Evolutionary conservation across 2,797 vertebrate genomes (phyloP), one percentile per base, ranked within the genome.

Genomic region (Acanthornis magna): DNA sequence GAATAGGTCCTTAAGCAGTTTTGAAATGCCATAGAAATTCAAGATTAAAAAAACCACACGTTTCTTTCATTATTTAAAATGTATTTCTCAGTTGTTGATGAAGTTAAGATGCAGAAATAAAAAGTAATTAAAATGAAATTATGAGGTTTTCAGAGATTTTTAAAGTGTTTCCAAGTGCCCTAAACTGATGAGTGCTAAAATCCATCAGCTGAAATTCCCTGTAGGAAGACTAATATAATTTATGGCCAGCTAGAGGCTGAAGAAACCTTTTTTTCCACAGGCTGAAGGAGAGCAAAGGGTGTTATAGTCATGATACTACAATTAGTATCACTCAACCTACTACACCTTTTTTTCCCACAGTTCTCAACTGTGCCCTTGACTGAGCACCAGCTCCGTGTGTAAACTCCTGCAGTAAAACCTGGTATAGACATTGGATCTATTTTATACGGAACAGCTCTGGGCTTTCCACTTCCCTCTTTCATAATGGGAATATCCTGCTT

Each of bases 1-100:
- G n/a, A 95, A 83, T 11, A 96, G 20, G 42, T 75, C 70, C 89
- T 95, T 54, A 91, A 68, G 51, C 32, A 74, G 43, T 73, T 92
- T 88, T 85, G 17, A 93, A 94, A 81, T 48, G 30, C 45, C 34
- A 88, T 0, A 84, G n/a, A 89, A 92, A 71, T 58, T 48, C 7
- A 85, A 85, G 36, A 72, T 27, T 27, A 90, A 85, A 40, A 70
- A 70, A 94, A 32, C 0, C 34, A 60, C 5, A 16, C 25, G n/a
- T 48, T 65, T 86, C 22, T 66, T 81, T 67, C 54, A 77, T 58
- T 4, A 67, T 78, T 81, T 63, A 17, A 91, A 78, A 83, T 16
- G 5, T n/a, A 68, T 70, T 91, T 84, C 60, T 73, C 70, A 71
- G 45, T 55, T 63, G 65, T 27, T 85, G 36, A 58, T 75, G 43